A percentile compares a stretch with the other conserved stretches of the same genome.
These are phyloP conservation scores for Drosophila robusta DNA, from an alignment of 2,888 invertebrate species.

Conservation along the genomic window DNA sequence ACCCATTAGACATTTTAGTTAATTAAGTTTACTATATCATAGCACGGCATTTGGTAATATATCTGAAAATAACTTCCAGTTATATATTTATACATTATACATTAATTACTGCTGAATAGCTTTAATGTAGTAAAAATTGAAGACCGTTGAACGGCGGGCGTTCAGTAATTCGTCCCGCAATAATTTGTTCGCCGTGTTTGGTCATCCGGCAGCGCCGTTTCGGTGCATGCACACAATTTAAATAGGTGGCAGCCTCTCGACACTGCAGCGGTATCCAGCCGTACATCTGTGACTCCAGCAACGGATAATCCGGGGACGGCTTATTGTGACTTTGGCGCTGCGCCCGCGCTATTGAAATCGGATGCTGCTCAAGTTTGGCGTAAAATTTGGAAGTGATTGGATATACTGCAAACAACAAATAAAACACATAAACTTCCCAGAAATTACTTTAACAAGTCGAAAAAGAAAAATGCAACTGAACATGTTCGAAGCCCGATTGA, in stretches of 20 bases:
- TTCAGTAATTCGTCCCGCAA: slow-evolving; percentile 79
- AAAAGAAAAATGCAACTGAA: not conserved
- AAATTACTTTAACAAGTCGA: not conserved
- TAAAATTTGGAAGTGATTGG: slow-evolving; percentile 81
- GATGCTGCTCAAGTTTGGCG: slow-evolving; percentile 64
- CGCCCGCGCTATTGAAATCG: slow-evolving; percentile 32
- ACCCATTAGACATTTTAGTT: too few species aligned
- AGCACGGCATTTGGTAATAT: too few species aligned
- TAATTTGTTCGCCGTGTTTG: slow-evolving; percentile 78
- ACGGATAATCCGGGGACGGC: slow-evolving; percentile 53
- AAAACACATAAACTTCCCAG: not conserved
- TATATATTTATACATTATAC: not conserved
- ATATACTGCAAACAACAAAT: slow-evolving; percentile 59
- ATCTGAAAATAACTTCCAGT: not conserved
- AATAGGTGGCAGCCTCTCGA: slow-evolving; percentile 48
- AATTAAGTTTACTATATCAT: not conserved
- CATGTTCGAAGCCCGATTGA: too few species aligned
- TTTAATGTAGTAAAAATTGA: slow-evolving; percentile 74
- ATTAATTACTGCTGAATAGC: not conserved
- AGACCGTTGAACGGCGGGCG: slow-evolving; percentile 80
- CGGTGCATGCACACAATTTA: slow-evolving; percentile 77
- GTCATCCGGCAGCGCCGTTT: slow-evolving; percentile 82
- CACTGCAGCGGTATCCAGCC: slow-evolving; percentile 81
- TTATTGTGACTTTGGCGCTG: slow-evolving; percentile 47
- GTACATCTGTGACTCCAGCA: slow-evolving; percentile 81